Evolutionary conservation across 64 coral and sea anemone genomes (phyloP).

Genomic region (Anthopleura sola): DNA sequence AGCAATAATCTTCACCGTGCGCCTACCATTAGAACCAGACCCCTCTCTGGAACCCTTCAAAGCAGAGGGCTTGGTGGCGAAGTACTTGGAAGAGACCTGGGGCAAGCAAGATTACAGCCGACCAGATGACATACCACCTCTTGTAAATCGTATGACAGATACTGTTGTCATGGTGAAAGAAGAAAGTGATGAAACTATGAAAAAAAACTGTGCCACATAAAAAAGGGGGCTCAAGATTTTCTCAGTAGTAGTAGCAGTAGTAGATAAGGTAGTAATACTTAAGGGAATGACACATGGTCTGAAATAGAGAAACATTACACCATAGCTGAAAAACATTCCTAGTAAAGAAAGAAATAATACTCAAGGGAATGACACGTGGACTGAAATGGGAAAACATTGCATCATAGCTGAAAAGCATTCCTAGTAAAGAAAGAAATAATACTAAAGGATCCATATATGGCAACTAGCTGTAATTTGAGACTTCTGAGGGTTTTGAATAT

Average conservation of each 20-base stretch:
- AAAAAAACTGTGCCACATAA: background rate
- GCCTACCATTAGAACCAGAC: conserved; percentile 44
- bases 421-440: too few species aligned
- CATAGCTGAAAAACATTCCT: too few species aligned
- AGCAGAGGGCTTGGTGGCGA: conserved; percentile 45
- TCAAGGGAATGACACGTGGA: too few species aligned
- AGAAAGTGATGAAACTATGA: conserved; percentile 1
- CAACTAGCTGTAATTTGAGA: background rate
- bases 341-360: too few species aligned
- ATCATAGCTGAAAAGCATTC: too few species aligned
- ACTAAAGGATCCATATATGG: background rate
- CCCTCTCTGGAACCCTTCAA: conserved; percentile 32
- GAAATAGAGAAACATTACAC: too few species aligned
- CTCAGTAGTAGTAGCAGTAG: too few species aligned
- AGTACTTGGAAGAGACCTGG: conserved; percentile 2
- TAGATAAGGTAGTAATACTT: too few species aligned
- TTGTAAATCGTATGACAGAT: conserved; percentile 66
- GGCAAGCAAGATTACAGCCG: conserved; percentile 22
- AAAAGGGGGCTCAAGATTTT: too few species aligned
- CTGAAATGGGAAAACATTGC: too few species aligned
- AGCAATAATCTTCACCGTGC: conserved; percentile 68
- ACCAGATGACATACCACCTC: conserved; percentile 35
- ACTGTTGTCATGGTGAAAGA: conserved; percentile 56
- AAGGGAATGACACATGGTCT: too few species aligned
- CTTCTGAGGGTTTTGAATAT: too few species aligned